Percentiles rank a stretch among this genome's conserved stretches.
Conservation (phyloP, 2,888 invertebrate species). For the Pemphredon lugubris region DNA sequence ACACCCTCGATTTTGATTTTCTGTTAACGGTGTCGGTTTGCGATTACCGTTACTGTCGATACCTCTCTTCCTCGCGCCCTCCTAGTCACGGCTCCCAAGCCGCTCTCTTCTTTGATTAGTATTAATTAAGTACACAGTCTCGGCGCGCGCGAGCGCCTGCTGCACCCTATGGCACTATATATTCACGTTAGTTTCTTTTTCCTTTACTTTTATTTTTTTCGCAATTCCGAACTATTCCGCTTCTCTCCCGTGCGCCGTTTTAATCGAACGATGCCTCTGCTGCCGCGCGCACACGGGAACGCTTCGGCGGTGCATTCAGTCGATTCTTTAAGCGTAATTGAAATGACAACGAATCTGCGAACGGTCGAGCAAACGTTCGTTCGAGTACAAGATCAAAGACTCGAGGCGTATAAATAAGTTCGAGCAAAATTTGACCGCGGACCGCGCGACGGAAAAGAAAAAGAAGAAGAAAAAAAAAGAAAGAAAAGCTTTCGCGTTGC, state of each 20-base stretch:
- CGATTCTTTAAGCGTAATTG: conserved; percentile 51
- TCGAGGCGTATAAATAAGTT: neutral
- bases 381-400: conserved; percentile 3
- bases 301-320: conserved; percentile 32
- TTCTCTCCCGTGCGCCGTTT: conserved; percentile 5
- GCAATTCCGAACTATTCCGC: conserved; percentile 11
- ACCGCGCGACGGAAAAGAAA: conserved; percentile 10
- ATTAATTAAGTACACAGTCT: conserved; percentile 80
- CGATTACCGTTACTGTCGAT: conserved; percentile 20
- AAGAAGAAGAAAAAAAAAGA: neutral
- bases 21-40: conserved; percentile 28
- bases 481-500: neutral
- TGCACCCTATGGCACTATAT: conserved; percentile 80
- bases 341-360: conserved; percentile 26
- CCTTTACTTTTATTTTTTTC: conserved; percentile 20
- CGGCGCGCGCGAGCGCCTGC: conserved; percentile 71
- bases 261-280: neutral
- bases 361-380: conserved; percentile 29
- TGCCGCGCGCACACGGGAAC: conserved; percentile 32
- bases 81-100: conserved; percentile 18
- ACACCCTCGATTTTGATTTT: conserved; percentile 18
- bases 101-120: conserved; percentile 45
- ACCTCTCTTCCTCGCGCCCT: conserved; percentile 20
- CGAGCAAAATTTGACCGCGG: neutral
- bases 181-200: conserved; percentile 75